Percentiles rank a stretch among this genome's conserved stretches.
phyloP scores from a whole-genome alignment of 2,888 invertebrate genomes.

The Tetranychus piercei region DNA sequence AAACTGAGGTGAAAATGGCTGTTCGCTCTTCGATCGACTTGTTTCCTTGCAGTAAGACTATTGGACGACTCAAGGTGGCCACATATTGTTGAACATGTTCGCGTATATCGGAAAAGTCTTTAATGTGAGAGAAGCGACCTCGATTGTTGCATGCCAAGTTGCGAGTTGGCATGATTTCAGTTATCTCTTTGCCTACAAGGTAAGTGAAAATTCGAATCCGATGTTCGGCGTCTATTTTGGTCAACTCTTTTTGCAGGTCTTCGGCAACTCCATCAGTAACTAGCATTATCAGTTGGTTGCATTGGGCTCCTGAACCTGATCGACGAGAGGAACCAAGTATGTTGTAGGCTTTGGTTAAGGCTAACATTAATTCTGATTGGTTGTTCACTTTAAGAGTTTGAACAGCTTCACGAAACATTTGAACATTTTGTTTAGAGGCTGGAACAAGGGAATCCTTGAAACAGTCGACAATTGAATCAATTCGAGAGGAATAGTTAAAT shows the following conservation, averaged over 20 bases:
- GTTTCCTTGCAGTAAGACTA: conserved; percentile 61
- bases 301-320: conserved; percentile 56
- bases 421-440: conserved; percentile 43
- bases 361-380: conserved; percentile 63
- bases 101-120: conserved; percentile 74
- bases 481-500: conserved; percentile 46
- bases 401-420: conserved; percentile 49
- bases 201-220: conserved; percentile 80
- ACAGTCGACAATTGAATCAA: conserved; percentile 59
- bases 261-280: conserved; percentile 44
- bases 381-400: conserved; percentile 46
- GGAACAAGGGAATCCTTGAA: conserved; percentile 73
- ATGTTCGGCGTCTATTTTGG: conserved; percentile 57
- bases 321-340: conserved; percentile 10
- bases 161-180: conserved; percentile 75
- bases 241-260: conserved; percentile 41
- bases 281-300: conserved; percentile 96
- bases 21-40: conserved; percentile 49
- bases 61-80: conserved; percentile 83
- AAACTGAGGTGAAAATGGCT: conserved; percentile 84
- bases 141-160: conserved; percentile 94
- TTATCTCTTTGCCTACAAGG: conserved; percentile 84
- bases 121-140: conserved; percentile 70
- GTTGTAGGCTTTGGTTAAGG: conserved; percentile 31
- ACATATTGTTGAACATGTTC: conserved; percentile 94